Base-by-base conservation (phyloP, 1,140 invertebrate species). In the Araneus ventricosus region DNA sequence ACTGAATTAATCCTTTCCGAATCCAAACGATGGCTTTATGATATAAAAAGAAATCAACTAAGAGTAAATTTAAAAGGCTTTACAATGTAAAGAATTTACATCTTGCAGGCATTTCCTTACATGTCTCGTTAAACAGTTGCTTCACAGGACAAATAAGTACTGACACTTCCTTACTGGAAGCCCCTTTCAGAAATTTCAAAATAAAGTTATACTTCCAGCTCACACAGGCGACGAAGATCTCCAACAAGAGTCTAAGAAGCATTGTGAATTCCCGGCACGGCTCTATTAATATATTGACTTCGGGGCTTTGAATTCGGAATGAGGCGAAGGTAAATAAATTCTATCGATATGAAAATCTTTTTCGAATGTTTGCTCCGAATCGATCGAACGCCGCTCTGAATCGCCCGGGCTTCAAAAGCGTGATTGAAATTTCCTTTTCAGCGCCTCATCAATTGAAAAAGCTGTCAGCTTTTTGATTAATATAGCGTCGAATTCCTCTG, bases 361-460 rank as follows among this genome's bases (percentile, higher is more conserved):
- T 27, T 45, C 7, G 41, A 45, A 84, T 45, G 27, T 27, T 84
- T 84, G 63, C 67, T 34, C 34, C 67, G 4, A 7, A 34, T 14
- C 30, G 30, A 75, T 75, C 8, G 67, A 37, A 34, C n/a, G 34
- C 8, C 14, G 45, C 10, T 45, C 4, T 41, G 45, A 45, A 52
- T 52, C 45, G 24, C 39, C n/a, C 8, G 24, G 39, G 22, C 30
- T 52, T 45, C 39, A 45, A 84, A 52, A 84, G 80, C 45, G 39
- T n/a, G 80, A 84, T 84, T 84, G 80, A 84, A 84, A 45, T 84
- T 52, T 84, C 39, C 39, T 84, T 84, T 84, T 52, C 80, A 45
- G 45, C 20, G 39, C n/a, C 80, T 84, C 80, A 84, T 84, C 80
- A 84, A 84, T 84, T 52, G 80, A 84, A 52, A 52, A 84, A 84